Evolutionary conservation across 2,888 invertebrate species (phyloP), one percentile per base, ranked within the genome.

Genomic region (Chesias legatella): DNA sequence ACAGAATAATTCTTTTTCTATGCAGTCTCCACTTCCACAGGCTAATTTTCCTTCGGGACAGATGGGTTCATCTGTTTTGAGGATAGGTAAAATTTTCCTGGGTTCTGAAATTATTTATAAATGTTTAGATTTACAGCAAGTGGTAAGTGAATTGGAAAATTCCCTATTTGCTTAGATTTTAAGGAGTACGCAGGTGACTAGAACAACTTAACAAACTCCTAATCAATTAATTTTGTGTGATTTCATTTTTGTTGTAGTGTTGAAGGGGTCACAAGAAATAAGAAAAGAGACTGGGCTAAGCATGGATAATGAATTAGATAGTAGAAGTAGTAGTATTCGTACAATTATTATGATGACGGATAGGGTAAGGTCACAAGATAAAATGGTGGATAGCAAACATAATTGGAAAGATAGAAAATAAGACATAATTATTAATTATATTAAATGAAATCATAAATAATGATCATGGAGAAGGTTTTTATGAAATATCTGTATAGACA

Each of bases 51-150:
- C 96, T 66, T 95, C 95, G 8, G 96, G 94, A 64, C 97, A 97
- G 61, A 96, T 91, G 34, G 97, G 97, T 76, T 97, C 97, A 79
- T 97, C 97, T 38, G 97, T 97, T 85, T 96, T 96, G 68, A 97
- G 85, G 66, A 95, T 94, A 31, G 97, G 97, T 68, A 95, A 89
- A 43, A 95, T 91, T 86, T 97, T 96, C 61, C 96, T 92, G 25
- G 97, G 96, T 83, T 95, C 97, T 97, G 91, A 60, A 91, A 84
- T 43, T 25, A 10, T 28, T 21, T 38, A 49, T 34, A 11, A 10
- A 33, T 33, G 6, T 22, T 36, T 34, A 32, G 17, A n/a, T n/a
- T n/a, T n/a, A n/a, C n/a, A n/a, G n/a, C n/a, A n/a, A n/a, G n/a
- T n/a, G n/a, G n/a, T n/a, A n/a, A n/a, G n/a, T n/a, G n/a, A n/a